Evolutionary conservation across 2,888 invertebrate genomes (phyloP), one percentile per base, ranked within the genome.

Genomic region (Eubasilissa splendida): DNA sequence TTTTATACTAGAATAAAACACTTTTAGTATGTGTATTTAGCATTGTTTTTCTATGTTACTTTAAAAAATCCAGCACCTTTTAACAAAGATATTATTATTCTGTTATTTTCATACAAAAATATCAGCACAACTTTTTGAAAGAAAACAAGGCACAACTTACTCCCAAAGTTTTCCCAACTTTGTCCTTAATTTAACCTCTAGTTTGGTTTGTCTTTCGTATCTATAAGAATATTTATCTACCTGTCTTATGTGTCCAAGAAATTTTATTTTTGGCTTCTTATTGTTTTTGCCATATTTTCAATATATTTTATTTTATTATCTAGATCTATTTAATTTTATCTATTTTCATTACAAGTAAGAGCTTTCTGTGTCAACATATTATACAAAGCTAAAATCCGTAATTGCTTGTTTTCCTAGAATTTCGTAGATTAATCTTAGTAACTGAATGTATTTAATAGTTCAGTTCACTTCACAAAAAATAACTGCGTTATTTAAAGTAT

Each of bases 181-280:
- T 8, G 33, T 73, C 58, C n/a, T 73, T 52, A 73, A 73, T 73
- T 73, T 73, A 58, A 42, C 22, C 8, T 58, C 22, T 42, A 8
- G 33, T 73, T 73, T 22, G 42, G 71, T 56, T 56, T 73, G 71
- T 73, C 58, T 73, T 58, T 33, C 71, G 56, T 33, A 54, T 70
- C 52, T 11, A 53, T 14, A 53, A 33, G 31, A 42, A 73, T 56
- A 73, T 33, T 56, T 73, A 58, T 73, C 56, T 73, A 73, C 56
- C 42, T 58, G 71, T 58, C 50, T 73, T 9, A 68, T 12, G n/a
- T 7, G 68, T 68, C 68, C 42, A 14, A 33, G 5, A 33, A 33
- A 70, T 54, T 73, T 73, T 54, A 56, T 73, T 71, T 58, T 73
- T 56, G 31, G 5, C 31, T n/a, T 56, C n/a, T 31, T 33, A 73